These are phyloP conservation scores for Hoplostethus atlanticus DNA, from an alignment of 2,797 vertebrate genomes.

Conservation along the genomic window DNA sequence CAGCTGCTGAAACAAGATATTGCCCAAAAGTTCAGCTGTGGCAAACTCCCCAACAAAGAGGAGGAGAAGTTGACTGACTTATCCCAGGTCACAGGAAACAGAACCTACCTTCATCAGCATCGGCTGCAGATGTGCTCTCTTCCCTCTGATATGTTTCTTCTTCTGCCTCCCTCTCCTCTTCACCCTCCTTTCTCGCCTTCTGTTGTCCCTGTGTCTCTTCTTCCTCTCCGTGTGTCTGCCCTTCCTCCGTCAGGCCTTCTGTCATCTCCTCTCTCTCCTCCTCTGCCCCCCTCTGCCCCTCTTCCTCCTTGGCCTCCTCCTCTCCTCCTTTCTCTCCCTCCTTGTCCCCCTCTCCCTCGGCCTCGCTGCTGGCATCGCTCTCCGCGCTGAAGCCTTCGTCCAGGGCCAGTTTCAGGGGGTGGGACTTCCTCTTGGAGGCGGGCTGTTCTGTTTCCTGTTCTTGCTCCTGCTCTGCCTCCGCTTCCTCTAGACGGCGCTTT, in stretches of 20 bases:
- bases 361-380: slow-evolving; percentile 91
- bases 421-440: slow-evolving; percentile 92
- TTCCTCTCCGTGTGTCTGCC: slow-evolving; percentile 46
- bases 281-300: slow-evolving; percentile 38
- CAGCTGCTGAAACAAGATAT: no score
- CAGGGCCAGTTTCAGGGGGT: slow-evolving; percentile 91
- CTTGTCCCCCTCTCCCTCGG: slow-evolving; percentile 87
- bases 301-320: slow-evolving; percentile 28
- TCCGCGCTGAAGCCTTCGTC: slow-evolving; percentile 93
- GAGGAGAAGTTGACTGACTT: not conserved
- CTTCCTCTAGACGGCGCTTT: slow-evolving; percentile 92
- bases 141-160: slow-evolving; percentile 50
- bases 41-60: not conserved
- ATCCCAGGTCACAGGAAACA: not conserved
- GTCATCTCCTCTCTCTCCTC: slow-evolving; percentile 50
- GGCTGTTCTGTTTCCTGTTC: slow-evolving; percentile 81
- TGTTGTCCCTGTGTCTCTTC: slow-evolving; percentile 12
- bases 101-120: slow-evolving; percentile 63
- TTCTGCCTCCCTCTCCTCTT: slow-evolving; percentile 31
- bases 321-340: slow-evolving; percentile 68
- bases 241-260: slow-evolving; percentile 33
- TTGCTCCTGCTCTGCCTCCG: slow-evolving; percentile 83
- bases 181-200: slow-evolving; percentile 43
- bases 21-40: not conserved
- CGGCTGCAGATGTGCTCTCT: slow-evolving; percentile 26